These are phyloP conservation scores for Ursus arctos DNA, from an alignment of 2,113 vertebrate species.

Conservation along the genomic window DNA sequence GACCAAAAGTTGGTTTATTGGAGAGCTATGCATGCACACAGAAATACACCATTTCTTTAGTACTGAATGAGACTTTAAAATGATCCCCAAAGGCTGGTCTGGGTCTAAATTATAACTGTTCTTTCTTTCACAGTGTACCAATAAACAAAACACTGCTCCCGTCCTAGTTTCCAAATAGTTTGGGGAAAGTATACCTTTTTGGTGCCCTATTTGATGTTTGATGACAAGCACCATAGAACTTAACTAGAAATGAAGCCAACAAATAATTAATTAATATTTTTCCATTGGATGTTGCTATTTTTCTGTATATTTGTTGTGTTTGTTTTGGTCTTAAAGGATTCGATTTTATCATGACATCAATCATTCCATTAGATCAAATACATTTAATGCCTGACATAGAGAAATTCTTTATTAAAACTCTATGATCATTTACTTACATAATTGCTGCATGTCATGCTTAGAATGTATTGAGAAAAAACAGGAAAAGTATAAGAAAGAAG, in stretches of 20 bases:
- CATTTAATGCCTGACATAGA: not conserved
- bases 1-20: not conserved
- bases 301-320: not conserved
- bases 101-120: not conserved
- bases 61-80: not conserved
- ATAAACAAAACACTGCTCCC: slow-evolving; percentile 18
- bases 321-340: not conserved
- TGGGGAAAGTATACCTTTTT: not conserved
- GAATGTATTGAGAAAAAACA: not conserved
- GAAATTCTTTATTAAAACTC: slow-evolving; percentile 25
- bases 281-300: not conserved
- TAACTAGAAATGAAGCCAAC: not conserved
- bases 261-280: slow-evolving; percentile 3
- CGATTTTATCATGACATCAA: not conserved
- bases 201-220: not conserved
- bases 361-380: not conserved
- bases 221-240: not conserved
- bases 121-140: slow-evolving; percentile 17
- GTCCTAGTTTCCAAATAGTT: slow-evolving; percentile 43
- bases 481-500: not conserved
- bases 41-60: not conserved
- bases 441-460: not conserved
- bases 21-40: not conserved
- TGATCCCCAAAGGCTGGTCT: not conserved
- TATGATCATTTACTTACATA: not conserved